Base-by-base conservation (phyloP, 2,888 invertebrate genomes). In the Deilephila elpenor region DNA sequence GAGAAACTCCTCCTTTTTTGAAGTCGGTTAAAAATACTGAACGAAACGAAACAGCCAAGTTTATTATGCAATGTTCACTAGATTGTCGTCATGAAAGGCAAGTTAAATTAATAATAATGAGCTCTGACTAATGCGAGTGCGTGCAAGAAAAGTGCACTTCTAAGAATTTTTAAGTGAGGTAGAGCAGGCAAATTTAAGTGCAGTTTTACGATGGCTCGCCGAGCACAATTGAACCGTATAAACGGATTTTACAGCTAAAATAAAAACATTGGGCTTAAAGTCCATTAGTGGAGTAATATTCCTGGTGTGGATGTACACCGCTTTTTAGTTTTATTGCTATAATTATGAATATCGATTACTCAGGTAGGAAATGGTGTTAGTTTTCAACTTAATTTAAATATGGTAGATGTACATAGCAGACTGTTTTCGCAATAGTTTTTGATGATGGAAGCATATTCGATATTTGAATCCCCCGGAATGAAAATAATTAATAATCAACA, bases 231-330 rank as follows among this genome's bases (percentile, higher is more conserved):
- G 51, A 25, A 51, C 67, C 14, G 17, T 67, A 67, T 17, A 67
- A 67, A 67, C 67, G 25, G 67, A 51, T 51, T 64, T 67, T 67
- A 67, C 44, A 25, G 51, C 51, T 25, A 51, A 67, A 67, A 67
- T 67, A 67, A 67, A 67, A 67, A 67, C 44, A 67, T 14, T 14
- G 3, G 29, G 29, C 25, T 67, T 67, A 25, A 67, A 25, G 17
- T 67, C 67, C 51, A 67, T 67, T 67, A 51, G 51, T 25, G 51
- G 17, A 67, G 8, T 8, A 11, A 34, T 37, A 37, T 32, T 62
- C 32, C 34, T n/a, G 32, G 29, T 32, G 60, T 11, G 17, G 17
- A 51, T 67, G 11, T n/a, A 56, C 4, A 5, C 19, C 7, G 56
- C 32, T 32, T 67, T 25, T 17, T 17, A 17, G 51, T 67, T 51